A percentile compares a stretch with the other conserved stretches of the same genome.
These are phyloP conservation scores for Epizoanthus illoricatus DNA, from an alignment of 92 coral and sea anemone genomes.

Conservation along the genomic window DNA sequence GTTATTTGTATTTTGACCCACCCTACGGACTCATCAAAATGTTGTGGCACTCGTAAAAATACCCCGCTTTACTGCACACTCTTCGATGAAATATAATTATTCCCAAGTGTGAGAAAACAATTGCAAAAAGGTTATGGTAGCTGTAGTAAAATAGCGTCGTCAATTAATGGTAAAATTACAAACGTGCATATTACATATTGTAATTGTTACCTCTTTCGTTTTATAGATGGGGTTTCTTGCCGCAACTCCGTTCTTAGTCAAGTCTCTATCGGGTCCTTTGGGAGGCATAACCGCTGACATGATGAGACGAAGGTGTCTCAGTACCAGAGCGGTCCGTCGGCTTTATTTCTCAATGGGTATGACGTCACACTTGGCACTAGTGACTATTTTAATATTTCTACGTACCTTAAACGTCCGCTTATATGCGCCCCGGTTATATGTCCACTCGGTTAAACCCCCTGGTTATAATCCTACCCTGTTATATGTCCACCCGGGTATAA, in stretches of 20 bases:
- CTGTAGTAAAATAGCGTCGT: no score
- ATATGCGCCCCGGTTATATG: neutral
- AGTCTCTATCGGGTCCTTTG: constrained; percentile 75
- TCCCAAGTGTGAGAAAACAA: no score
- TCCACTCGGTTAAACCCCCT: neutral
- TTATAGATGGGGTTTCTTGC: constrained; percentile 86
- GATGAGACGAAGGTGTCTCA: constrained; percentile 66
- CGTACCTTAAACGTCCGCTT: neutral
- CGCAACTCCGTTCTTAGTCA: constrained; percentile 87
- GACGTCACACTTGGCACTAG: neutral
- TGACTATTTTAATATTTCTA: neutral
- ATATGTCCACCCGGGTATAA: no score
- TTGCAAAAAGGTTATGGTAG: no score
- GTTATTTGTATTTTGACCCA: no score
- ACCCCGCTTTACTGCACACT: no score
- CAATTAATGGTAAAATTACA: no score
- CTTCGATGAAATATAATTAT: no score
- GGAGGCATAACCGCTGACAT: constrained; percentile 89
- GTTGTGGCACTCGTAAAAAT: no score
- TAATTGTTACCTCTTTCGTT: no score
- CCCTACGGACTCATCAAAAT: no score
- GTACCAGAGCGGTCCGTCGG: constrained; percentile 73
- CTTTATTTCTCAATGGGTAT: constrained; percentile 76
- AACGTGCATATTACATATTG: no score
- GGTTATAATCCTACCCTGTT: neutral